phyloP scores from a whole-genome alignment of 1,140 invertebrate genomes.

The Drosophila jambulina region DNA sequence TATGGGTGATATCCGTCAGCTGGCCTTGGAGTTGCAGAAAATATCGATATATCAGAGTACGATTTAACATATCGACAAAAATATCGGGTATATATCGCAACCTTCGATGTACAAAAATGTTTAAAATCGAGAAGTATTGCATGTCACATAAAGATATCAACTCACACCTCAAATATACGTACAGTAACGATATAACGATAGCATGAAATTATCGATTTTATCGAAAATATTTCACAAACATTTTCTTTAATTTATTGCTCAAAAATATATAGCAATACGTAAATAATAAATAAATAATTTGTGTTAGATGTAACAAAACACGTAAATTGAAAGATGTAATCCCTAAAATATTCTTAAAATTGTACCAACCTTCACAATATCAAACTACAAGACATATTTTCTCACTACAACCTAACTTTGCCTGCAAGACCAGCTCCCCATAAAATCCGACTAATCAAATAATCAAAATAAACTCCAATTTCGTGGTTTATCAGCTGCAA shows the following conservation, averaged over 20 bases:
- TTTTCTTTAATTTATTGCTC: no score
- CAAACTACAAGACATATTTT: not conserved
- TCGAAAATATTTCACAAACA: not conserved
- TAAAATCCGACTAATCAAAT: conserved; percentile 31
- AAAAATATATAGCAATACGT: no score
- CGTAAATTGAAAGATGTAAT: not conserved
- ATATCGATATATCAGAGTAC: no score
- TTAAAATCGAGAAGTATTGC: no score
- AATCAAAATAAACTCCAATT: conserved; percentile 25
- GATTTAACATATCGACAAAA: no score
- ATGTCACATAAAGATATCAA: no score
- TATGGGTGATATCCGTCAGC: not conserved
- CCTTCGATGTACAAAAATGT: no score
- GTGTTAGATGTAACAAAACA: not conserved
- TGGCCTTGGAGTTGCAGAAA: not conserved
- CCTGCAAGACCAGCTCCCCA: not conserved
- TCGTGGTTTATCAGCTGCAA: conserved; percentile 36
- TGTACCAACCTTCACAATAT: not conserved
- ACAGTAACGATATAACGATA: no score
- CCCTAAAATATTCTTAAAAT: not conserved
- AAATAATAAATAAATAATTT: no score
- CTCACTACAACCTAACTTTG: conserved; percentile 1
- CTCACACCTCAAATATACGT: no score
- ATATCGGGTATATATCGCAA: no score
- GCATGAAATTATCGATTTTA: no score